Percentiles rank a stretch among this genome's conserved stretches.
Evolutionary conservation across 2,797 vertebrate genomes (phyloP).

Genomic region (Salmo trutta): DNA sequence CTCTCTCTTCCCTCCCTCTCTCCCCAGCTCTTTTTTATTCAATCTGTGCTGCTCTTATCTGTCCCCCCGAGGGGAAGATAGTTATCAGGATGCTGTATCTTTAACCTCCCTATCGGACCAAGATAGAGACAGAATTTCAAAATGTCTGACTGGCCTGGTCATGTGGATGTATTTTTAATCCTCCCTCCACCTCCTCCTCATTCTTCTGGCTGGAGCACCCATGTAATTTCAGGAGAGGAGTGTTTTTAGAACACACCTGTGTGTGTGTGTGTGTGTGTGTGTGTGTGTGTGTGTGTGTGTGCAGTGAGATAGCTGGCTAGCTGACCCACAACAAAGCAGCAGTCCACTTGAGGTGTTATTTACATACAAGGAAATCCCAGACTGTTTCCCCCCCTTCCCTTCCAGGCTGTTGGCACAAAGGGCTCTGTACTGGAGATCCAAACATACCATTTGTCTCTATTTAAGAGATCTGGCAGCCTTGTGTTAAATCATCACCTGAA

Average conservation of each 20-base stretch:
- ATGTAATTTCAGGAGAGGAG: conserved; percentile 45
- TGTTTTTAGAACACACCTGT: conserved; percentile 54
- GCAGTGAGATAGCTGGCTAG: background rate
- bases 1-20: conserved; percentile 10
- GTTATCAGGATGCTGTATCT: conserved; percentile 77
- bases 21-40: conserved; percentile 58
- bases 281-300: background rate
- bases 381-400: conserved; percentile 18
- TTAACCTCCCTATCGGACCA: conserved; percentile 78
- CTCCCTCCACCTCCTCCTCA: conserved; percentile 21
- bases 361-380: conserved; percentile 47
- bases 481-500: no score
- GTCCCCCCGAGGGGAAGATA: conserved; percentile 78
- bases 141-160: conserved; percentile 68
- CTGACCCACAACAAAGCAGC: background rate
- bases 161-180: conserved; percentile 65
- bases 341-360: conserved; percentile 46
- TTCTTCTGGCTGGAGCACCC: conserved; percentile 5
- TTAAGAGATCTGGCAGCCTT: no score
- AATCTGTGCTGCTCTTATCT: conserved; percentile 74
- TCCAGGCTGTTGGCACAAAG: conserved; percentile 35
- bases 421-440: no score
- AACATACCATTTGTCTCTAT: no score
- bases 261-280: conserved; percentile 13
- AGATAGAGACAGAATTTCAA: conserved; percentile 76